A percentile compares a stretch with the other conserved stretches of the same genome.
Evolutionary conservation across 1,140 invertebrate species (phyloP).

Genomic region (Aleiodes sp.): DNA sequence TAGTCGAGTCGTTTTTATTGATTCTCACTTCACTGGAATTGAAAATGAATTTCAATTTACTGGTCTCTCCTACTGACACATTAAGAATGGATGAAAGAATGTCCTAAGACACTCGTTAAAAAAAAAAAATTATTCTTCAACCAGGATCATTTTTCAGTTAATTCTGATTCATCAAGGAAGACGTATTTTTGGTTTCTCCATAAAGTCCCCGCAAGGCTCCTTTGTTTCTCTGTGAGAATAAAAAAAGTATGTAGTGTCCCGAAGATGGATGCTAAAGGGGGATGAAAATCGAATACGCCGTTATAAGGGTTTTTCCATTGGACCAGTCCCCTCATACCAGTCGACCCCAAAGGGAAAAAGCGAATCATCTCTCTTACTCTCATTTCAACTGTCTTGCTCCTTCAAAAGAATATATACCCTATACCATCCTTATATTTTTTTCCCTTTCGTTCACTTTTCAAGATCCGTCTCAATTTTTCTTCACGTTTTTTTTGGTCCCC

Average conservation of each 20-base stretch:
- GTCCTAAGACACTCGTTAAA: no score
- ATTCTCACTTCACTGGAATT: background rate
- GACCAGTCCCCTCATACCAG: background rate
- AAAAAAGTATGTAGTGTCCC: background rate
- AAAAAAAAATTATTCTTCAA: no score
- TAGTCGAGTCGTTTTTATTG: background rate
- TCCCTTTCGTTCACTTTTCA: conserved; percentile 25
- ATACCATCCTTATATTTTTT: conserved; percentile 20
- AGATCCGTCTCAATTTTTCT: conserved; percentile 36
- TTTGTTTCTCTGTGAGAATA: background rate
- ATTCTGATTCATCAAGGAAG: no score
- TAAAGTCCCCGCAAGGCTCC: no score
- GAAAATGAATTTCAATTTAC: background rate
- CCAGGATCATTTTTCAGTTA: no score
- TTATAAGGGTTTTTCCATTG: background rate
- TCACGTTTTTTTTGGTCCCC: conserved; percentile 31
- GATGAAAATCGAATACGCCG: background rate
- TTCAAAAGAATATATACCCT: background rate
- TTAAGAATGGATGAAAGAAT: no score
- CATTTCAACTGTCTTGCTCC: conserved; percentile 18
- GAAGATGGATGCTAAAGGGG: background rate
- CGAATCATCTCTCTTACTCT: background rate
- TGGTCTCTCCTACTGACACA: no score
- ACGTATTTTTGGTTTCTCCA: no score
- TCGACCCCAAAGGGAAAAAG: background rate